phyloP scores from a whole-genome alignment of 2,888 invertebrate species.

The Coleophora flavipennella region DNA sequence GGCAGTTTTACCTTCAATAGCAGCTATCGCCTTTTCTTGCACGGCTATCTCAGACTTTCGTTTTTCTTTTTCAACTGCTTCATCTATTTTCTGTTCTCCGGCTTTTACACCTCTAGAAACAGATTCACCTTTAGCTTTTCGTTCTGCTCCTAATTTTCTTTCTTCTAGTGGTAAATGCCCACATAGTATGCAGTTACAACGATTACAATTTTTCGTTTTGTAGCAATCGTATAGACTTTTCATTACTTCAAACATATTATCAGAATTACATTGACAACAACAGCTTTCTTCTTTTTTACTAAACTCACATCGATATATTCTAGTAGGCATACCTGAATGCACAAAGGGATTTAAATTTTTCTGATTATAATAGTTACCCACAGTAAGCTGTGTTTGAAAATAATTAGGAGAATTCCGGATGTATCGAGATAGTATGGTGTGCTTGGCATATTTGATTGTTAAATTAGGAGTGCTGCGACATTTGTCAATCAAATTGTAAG shows the following conservation, averaged over 20 bases:
- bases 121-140: slow-evolving; percentile 18
- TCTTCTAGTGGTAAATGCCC: slow-evolving; percentile 32
- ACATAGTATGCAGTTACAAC: slow-evolving; percentile 48
- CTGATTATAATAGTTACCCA: slow-evolving; percentile 3
- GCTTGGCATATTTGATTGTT: slow-evolving; percentile 1
- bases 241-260: slow-evolving; percentile 59
- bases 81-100: slow-evolving; percentile 7
- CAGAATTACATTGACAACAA: slow-evolving; percentile 50
- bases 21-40: slow-evolving; percentile 13
- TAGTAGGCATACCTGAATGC: slow-evolving; percentile 7
- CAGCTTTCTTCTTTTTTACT: slow-evolving; percentile 31
- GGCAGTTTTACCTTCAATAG: slow-evolving; percentile 15
- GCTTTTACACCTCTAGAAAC: not conserved
- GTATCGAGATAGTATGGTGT: slow-evolving; percentile 11
- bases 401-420: slow-evolving; percentile 18
- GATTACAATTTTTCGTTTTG: slow-evolving; percentile 47
- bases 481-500: not conserved
- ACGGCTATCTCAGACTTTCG: slow-evolving; percentile 17
- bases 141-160: slow-evolving; percentile 19
- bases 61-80: not conserved
- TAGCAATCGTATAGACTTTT: slow-evolving; percentile 54
- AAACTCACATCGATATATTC: slow-evolving; percentile 21
- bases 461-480: slow-evolving; percentile 9
- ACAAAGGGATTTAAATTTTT: slow-evolving; percentile 7
- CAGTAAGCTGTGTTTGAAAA: slow-evolving; percentile 8